Base-by-base conservation (phyloP, 2,797 vertebrate genomes). In the Poecilia wingei region DNA sequence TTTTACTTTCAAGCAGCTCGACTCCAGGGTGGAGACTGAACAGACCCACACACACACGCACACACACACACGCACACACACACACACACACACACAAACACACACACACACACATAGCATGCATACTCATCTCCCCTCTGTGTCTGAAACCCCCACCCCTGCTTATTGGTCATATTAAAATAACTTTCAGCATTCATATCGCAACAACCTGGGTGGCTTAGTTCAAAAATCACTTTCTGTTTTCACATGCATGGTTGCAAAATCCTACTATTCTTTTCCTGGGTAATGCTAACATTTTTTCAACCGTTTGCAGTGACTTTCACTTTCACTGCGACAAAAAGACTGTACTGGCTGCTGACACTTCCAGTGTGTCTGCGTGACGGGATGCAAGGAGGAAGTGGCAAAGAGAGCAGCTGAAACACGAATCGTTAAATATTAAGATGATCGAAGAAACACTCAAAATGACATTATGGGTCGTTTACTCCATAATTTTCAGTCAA, bases 1-100 rank as follows among this genome's bases (percentile, higher is more conserved):
- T 79, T 89, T 55, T 45, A 78, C 81, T 84, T 85, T 78, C 45
- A 49, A 74, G 66, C 66, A 75, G 41, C 69, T 74, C 57, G 0
- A 79, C 83, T 47, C 55, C 0, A 22, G 72, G 72, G 49, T 8
- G 66, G 12, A 31, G 47, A 70, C 14, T 33, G 57, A 28, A 28
- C 41, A 70, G 59, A 73, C 84, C 73, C 77, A 61, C 71, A 76
- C 82, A 80, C 57, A 64, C 61, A 2, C 45, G 14, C 45, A 45
- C 43, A 45, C 10, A 10, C 9, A 45, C 43, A 12, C 43, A 43
- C 43, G 10, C 41, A 43, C 13, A 16, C 46, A 16, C 45, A 46
- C 45, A 46, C 46, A 16, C 46, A 39, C 36, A 39, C 36, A 39
- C 36, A 39, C 36, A 39, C 36, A 3, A 10, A 45, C 10, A 43